These are phyloP conservation scores for Spinibarbus caldwelli DNA, from an alignment of 2,797 vertebrate species.

Conservation along the genomic window DNA sequence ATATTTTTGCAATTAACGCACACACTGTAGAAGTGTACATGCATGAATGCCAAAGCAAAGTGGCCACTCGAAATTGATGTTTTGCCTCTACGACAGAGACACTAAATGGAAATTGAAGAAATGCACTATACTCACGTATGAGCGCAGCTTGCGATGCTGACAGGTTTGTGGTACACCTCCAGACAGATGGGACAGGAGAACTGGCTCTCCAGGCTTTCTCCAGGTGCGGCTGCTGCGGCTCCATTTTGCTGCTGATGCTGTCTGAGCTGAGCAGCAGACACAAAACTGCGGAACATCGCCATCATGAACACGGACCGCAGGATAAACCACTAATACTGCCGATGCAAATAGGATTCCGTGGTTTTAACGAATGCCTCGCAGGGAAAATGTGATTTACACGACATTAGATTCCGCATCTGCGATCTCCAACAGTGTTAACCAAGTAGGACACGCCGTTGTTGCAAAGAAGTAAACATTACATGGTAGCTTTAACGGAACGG, in stretches of 20 bases:
- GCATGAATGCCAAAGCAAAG: neutral
- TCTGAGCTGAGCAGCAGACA: slow-evolving; percentile 81
- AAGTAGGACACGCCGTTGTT: slow-evolving; percentile 63
- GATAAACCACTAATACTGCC: slow-evolving; percentile 19
- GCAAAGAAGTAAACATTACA: slow-evolving; percentile 73
- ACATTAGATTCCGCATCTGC: slow-evolving; percentile 44
- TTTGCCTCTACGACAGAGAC: neutral
- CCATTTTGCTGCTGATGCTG: slow-evolving; percentile 72
- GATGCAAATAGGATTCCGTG: slow-evolving; percentile 42
- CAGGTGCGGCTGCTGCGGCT: slow-evolving; percentile 63
- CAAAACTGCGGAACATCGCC: slow-evolving; percentile 93
- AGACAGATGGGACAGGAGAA: slow-evolving; percentile 93
- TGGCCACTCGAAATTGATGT: neutral
- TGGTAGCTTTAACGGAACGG: slow-evolving; percentile 55
- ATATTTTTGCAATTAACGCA: neutral
- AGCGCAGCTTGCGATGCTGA: slow-evolving; percentile 90
- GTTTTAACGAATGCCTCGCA: neutral
- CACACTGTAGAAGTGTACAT: neutral
- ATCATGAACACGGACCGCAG: slow-evolving; percentile 72
- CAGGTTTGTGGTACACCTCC: slow-evolving; percentile 93
- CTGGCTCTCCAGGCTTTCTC: slow-evolving; percentile 87
- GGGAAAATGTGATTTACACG: neutral
- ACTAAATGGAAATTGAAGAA: neutral
- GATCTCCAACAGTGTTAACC: slow-evolving; percentile 2
- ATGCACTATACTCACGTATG: slow-evolving; percentile 86